These are phyloP conservation scores for Acrocephalus scirpaceus DNA, from an alignment of 2,797 vertebrate genomes.

Conservation along the genomic window DNA sequence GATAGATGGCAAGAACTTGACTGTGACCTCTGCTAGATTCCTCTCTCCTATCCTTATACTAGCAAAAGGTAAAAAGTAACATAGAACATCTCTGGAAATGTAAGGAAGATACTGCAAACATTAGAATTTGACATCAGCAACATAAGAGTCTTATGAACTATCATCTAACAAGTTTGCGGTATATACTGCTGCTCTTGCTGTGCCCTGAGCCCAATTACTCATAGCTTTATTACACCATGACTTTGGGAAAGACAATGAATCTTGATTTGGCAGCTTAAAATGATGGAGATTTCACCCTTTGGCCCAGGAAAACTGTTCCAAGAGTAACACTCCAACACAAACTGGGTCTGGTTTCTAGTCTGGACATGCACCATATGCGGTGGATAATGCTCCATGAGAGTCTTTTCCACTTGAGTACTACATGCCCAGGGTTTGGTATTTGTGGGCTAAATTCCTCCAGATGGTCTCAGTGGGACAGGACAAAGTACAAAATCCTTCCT, in stretches of 20 bases:
- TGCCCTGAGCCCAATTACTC: background rate
- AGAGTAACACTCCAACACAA: background rate
- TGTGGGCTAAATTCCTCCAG: background rate
- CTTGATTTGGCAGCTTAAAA: background rate
- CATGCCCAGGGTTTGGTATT: background rate
- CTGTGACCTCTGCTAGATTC: background rate
- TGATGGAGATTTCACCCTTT: background rate
- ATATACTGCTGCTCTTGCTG: background rate
- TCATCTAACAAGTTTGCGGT: background rate
- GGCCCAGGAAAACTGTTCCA: background rate
- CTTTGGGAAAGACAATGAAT: background rate
- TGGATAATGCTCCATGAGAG: background rate
- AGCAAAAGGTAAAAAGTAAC: background rate
- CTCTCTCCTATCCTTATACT: background rate
- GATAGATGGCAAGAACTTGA: background rate
- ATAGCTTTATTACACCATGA: background rate
- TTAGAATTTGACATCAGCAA: background rate
- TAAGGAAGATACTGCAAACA: background rate
- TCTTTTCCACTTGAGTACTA: background rate
- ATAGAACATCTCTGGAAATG: background rate
- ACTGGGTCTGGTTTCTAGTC: background rate
- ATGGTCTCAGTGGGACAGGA: background rate
- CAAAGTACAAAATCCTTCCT: background rate
- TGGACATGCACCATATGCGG: background rate
- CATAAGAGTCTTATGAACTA: background rate